These are phyloP conservation scores for Strigamia transsilvanica DNA, from an alignment of 2,888 invertebrate genomes.

Conservation along the genomic window DNA sequence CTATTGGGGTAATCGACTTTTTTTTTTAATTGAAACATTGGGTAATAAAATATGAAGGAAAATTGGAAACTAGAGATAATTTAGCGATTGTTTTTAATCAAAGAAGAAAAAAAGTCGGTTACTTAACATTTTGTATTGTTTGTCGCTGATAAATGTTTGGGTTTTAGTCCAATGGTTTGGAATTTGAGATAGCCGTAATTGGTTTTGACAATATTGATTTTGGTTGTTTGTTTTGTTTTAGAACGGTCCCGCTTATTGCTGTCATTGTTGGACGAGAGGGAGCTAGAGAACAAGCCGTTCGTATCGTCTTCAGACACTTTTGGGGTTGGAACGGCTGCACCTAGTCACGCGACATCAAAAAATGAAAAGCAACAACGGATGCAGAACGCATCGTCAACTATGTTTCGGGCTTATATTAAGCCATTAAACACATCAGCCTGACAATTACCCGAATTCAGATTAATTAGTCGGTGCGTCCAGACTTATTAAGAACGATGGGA, in stretches of 20 bases:
- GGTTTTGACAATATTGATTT: background rate
- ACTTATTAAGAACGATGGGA: background rate
- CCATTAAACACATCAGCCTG: slow-evolving; percentile 21
- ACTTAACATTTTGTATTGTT: background rate
- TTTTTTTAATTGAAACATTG: no score
- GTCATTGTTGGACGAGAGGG: slow-evolving; percentile 51
- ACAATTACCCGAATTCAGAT: no score
- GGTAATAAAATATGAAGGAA: no score
- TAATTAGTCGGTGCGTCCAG: background rate
- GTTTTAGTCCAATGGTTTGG: background rate
- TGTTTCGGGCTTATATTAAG: background rate
- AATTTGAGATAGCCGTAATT: background rate
- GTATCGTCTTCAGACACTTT: background rate
- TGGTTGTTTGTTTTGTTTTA: background rate
- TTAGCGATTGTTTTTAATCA: background rate
- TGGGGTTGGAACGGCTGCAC: slow-evolving; percentile 3
- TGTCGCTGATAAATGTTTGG: background rate
- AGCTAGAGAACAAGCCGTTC: slow-evolving; percentile 34
- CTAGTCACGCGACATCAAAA: slow-evolving; percentile 22
- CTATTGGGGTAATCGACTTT: no score
- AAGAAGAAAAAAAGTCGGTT: background rate
- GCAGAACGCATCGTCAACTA: slow-evolving; percentile 1
- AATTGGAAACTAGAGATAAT: background rate
- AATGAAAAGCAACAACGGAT: background rate
- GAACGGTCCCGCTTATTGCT: slow-evolving; percentile 46